Conservation (phyloP, 2,888 invertebrate genomes). For the Drosophila mercatorum region DNA sequence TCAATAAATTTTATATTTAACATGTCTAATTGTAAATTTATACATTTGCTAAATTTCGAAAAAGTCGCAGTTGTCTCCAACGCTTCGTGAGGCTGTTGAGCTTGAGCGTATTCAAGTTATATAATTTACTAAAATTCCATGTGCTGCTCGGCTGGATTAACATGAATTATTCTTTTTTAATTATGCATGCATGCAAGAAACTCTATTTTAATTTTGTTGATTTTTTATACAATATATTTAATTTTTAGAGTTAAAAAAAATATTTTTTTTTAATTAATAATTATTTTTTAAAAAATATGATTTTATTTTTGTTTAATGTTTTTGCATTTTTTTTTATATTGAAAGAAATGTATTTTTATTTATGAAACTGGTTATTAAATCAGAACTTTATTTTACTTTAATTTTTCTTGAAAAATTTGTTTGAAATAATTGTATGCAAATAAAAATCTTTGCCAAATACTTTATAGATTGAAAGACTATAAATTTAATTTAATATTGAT, state of each 20-base stretch:
- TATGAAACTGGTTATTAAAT: too few relatives aligned
- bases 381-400: not conserved
- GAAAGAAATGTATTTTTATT: too few relatives aligned
- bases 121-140: conserved; percentile 9
- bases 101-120: conserved; percentile 19
- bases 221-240: too few relatives aligned
- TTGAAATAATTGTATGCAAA: not conserved
- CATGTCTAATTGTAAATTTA: conserved; percentile 39
- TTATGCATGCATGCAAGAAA: not conserved
- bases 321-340: not conserved
- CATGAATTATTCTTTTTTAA: not conserved
- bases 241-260: too few relatives aligned
- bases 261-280: too few relatives aligned
- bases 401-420: not conserved
- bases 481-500: not conserved
- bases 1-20: conserved; percentile 44
- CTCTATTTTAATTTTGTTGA: not conserved
- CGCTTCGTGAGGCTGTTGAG: conserved; percentile 1
- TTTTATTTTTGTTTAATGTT: too few relatives aligned
- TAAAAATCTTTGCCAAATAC: not conserved
- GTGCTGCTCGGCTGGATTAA: not conserved
- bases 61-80: conserved; percentile 14
- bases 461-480: not conserved
- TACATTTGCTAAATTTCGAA: conserved; percentile 39
- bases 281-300: too few relatives aligned